Evolutionary conservation across 2,888 invertebrate species (phyloP).

Genomic region (Sinopyrophorus schimmeli): DNA sequence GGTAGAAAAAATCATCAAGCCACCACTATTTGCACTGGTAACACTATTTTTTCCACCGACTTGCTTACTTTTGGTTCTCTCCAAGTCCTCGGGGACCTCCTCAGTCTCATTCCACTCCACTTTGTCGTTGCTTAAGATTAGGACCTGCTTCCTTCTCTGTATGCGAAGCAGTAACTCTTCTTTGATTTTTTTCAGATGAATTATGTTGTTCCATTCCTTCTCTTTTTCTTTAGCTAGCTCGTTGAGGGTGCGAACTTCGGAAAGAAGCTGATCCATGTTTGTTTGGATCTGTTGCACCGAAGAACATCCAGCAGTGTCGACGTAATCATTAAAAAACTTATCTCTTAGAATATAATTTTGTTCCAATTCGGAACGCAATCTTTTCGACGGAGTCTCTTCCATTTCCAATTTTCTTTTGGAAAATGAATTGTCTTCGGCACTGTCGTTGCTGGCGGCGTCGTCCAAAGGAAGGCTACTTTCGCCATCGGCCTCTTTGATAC

Average conservation of each 20-base stretch:
- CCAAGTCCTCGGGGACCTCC: constrained; percentile 37
- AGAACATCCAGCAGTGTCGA: constrained; percentile 65
- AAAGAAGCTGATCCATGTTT: constrained; percentile 66
- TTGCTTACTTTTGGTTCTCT: constrained; percentile 34
- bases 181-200: constrained; percentile 81
- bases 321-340: constrained; percentile 65
- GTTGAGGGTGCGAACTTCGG: constrained; percentile 71
- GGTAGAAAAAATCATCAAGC: constrained; percentile 30
- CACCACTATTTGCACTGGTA: constrained; percentile 23
- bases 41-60: constrained; percentile 42
- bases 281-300: constrained; percentile 65
- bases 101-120: constrained; percentile 34
- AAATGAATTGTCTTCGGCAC: constrained; percentile 31
- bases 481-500: constrained; percentile 4
- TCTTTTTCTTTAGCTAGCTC: constrained; percentile 80
- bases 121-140: constrained; percentile 48
- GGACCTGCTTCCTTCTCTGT: constrained; percentile 68
- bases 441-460: constrained; percentile 35
- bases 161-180: constrained; percentile 77
- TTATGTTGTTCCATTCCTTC: constrained; percentile 82
- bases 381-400: constrained; percentile 45
- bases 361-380: constrained; percentile 47
- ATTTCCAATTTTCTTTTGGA: constrained; percentile 37
- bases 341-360: constrained; percentile 58
- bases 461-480: no score